Evolutionary conservation across 92 coral and sea anemone species (phyloP), one percentile per base, ranked within the genome.

Genomic region (Epizoanthus illoricatus): DNA sequence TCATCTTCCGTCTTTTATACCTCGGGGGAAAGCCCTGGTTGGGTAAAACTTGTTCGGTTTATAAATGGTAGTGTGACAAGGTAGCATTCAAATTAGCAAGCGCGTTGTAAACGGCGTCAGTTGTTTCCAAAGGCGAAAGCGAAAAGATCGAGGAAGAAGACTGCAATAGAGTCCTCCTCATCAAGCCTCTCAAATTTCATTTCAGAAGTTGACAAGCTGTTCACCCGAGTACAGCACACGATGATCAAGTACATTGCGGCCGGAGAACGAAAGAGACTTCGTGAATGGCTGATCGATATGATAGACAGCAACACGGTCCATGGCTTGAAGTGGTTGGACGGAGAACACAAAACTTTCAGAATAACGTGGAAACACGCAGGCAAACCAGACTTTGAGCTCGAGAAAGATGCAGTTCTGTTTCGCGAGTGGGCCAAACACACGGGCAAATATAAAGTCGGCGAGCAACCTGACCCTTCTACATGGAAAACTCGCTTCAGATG

Each of bases 361-460:
- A 94, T 95, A 18, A 89, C 98, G 6, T 95, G 98, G 98, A 95
- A 95, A 66, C 98, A 95, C 73, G 98, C 98, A 4, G 98, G 98
- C 3, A 95, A 95, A 88, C 98, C 98, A 23, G 98, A 94, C 78
- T 95, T 95, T 69, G 89, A 85, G 73, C 85, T 87, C n/a, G 98
- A 95, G 20, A 87, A 84, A 57, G 98, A 95, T 73, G 98, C 98
- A n/a, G 91, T 84, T 70, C 79, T 95, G 81, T 95, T 95, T 65
- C 90, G 92, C n/a, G 93, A 82, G 61, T 95, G 98, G 98, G 98
- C 98, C 18, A 90, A 90, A 36, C 98, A 95, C 65, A 95, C 98
- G 3, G 98, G 96, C 7, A 95, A 95, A 74, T 95, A 95, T 70
- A 79, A 88, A n/a, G 88, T 63, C 4, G 98, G 98, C 4, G 98